A percentile compares a stretch with the other conserved stretches of the same genome.
Conservation (phyloP, 2,113 vertebrate genomes). For the Dolichallabes microphthalmus region DNA sequence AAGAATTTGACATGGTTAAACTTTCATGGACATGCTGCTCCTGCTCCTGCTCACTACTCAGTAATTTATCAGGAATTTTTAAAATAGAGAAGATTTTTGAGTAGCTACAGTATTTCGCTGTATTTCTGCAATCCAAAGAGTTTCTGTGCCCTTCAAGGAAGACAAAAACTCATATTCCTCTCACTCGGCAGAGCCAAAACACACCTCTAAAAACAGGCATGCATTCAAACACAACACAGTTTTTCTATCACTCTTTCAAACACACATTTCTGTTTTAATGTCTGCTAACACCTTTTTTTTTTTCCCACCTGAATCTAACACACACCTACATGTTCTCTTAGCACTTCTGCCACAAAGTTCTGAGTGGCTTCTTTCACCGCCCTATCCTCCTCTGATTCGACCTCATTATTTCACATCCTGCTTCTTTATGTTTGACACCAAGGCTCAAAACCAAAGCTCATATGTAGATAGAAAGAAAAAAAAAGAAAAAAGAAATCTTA, state of each 20-base stretch:
- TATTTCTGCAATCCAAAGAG: conserved; percentile 3
- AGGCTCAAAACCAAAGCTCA: conserved; percentile 42
- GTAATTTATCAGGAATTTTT: not conserved
- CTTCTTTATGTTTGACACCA: conserved; percentile 58
- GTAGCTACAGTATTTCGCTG: not conserved
- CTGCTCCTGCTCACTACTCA: not conserved
- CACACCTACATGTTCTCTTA: conserved; percentile 46
- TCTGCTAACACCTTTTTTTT: conserved; percentile 33
- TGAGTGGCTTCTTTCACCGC: conserved; percentile 10
- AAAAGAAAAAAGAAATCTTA: conserved; percentile 22
- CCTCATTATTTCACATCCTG: conserved; percentile 65
- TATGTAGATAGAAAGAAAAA: conserved; percentile 1
- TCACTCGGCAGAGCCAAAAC: conserved; percentile 27
- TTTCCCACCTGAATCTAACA: conserved; percentile 41
- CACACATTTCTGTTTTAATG: conserved; percentile 35
- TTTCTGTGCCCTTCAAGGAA: conserved; percentile 14
- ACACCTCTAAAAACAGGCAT: conserved; percentile 38
- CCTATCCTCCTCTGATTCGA: conserved; percentile 45
- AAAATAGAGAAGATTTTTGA: conserved; percentile 5
- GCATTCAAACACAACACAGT: conserved; percentile 43
- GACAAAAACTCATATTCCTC: conserved; percentile 25
- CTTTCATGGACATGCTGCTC: not conserved
- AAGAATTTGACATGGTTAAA: conserved; percentile 26
- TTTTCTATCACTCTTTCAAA: conserved; percentile 34
- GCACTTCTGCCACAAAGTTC: conserved; percentile 37